Evolutionary conservation across 2,888 invertebrate species (phyloP), one percentile per base, ranked within the genome.

Genomic region (Eilema caniola): DNA sequence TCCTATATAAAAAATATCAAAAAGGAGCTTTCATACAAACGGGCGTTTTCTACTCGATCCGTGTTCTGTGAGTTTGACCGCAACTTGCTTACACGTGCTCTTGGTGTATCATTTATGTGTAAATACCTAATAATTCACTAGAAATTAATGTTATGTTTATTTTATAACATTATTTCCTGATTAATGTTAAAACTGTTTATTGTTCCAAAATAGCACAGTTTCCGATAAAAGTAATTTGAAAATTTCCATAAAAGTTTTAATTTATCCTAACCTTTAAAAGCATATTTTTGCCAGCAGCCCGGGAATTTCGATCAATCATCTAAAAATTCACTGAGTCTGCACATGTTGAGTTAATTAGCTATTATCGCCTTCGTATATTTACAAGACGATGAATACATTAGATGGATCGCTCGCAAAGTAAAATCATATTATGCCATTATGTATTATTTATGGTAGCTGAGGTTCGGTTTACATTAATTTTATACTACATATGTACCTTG

Each of bases 241-340:
- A 41, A 16, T 14, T 23, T 7, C 14, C 14, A 33, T 33, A 37
- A n/a, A 12, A 12, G n/a, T 23, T 10, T 4, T 12, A n/a, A n/a
- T 62, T 33, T n/a, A 62, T 33, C 1, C 33, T 14, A 59, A 59
- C 14, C 25, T 59, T 24, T 59, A 59, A 59, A 59, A 59, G 33
- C n/a, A 24, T 37, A 24, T 37, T 62, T 37, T 37, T 3, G 23
- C 14, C 7, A 25, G 7, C 14, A 2, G 7, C 23, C 62, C 23
- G 23, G 62, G 62, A 14, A 23, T 62, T 14, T 62, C 62, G 62
- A 33, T 37, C 37, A 62, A 37, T 62, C 33, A 31, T 31, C 33
- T 11, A 12, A 33, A n/a, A 11, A n/a, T n/a, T 4, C 31, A 61
- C 20, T 33, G 61, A 61, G 61, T 16, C 16, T 33, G 61, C 31